Evolutionary conservation across 1,140 invertebrate species (phyloP).

Genomic region (Zaprionus camerounensis): DNA sequence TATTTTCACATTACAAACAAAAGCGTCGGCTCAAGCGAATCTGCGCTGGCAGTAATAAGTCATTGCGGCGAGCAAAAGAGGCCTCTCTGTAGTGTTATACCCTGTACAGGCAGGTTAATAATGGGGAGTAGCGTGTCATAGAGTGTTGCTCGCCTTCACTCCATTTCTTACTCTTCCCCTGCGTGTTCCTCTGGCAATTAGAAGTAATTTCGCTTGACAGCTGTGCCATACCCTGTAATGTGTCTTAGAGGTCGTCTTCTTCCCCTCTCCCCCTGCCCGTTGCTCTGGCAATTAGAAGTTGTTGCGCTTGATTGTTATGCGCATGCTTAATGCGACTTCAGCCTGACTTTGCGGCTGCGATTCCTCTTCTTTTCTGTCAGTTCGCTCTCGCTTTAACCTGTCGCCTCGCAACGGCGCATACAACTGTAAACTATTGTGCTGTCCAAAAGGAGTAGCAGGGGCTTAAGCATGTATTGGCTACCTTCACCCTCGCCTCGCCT

Average conservation of each 20-base stretch:
- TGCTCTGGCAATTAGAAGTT: constrained; percentile 42
- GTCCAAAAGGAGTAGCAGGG: background rate
- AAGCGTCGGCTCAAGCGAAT: constrained; percentile 38
- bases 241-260: constrained; percentile 11
- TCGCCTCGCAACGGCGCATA: constrained; percentile 13
- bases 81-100: constrained; percentile 21
- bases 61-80: constrained; percentile 33
- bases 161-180: background rate
- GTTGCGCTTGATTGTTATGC: constrained; percentile 49
- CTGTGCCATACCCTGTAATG: background rate
- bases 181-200: background rate
- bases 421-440: constrained; percentile 55
- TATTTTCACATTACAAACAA: constrained; percentile 80
- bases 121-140: background rate
- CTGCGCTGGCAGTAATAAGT: constrained; percentile 58
- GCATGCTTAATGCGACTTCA: constrained; percentile 45
- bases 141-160: no score
- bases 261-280: background rate
- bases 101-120: background rate
- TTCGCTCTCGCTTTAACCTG: constrained; percentile 9
- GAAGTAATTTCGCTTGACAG: background rate
- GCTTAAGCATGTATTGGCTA: constrained; percentile 32
- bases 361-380: background rate
- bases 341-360: constrained; percentile 10
- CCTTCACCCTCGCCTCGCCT: no score